These are phyloP conservation scores for Drosophila mauritiana DNA, from an alignment of 1,140 invertebrate genomes.

Conservation along the genomic window DNA sequence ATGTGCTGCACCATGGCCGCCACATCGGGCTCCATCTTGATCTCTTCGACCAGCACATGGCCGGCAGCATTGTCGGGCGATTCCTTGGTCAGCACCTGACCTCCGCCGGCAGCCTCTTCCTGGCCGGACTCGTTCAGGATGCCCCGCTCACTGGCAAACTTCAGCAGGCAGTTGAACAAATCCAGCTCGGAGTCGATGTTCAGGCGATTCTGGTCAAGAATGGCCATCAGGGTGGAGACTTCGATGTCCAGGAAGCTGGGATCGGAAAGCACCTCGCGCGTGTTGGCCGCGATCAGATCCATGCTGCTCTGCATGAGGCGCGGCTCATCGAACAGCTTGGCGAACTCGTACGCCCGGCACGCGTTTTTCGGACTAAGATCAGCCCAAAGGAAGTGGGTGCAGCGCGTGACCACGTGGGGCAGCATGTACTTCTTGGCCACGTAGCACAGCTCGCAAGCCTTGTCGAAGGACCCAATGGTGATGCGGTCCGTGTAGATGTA, in stretches of 20 bases:
- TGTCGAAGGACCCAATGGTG: conserved; percentile 91
- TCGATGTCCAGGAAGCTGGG: conserved; percentile 91
- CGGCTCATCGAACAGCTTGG: conserved; percentile 92
- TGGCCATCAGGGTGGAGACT: conserved; percentile 89
- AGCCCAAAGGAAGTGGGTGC: conserved; percentile 91
- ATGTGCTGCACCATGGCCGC: conserved; percentile 75
- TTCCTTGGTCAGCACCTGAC: conserved; percentile 7
- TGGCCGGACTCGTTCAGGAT: conserved; percentile 46
- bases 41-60: conserved; percentile 67
- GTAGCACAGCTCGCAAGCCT: conserved; percentile 93
- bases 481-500: conserved; percentile 94
- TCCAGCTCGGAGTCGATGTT: conserved; percentile 91
- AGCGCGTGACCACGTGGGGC: conserved; percentile 91
- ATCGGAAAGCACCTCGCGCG: conserved; percentile 90
- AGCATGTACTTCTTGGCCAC: conserved; percentile 95
- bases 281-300: conserved; percentile 90
- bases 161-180: conserved; percentile 89
- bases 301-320: conserved; percentile 92
- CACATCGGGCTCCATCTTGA: conserved; percentile 82
- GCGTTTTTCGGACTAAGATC: conserved; percentile 92
- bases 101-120: conserved; percentile 9
- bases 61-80: conserved; percentile 12
- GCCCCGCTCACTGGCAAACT: conserved; percentile 87
- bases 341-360: conserved; percentile 93
- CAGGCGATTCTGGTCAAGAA: conserved; percentile 90